phyloP scores from a whole-genome alignment of 2,113 vertebrate genomes.

The Cottus gobio region DNA sequence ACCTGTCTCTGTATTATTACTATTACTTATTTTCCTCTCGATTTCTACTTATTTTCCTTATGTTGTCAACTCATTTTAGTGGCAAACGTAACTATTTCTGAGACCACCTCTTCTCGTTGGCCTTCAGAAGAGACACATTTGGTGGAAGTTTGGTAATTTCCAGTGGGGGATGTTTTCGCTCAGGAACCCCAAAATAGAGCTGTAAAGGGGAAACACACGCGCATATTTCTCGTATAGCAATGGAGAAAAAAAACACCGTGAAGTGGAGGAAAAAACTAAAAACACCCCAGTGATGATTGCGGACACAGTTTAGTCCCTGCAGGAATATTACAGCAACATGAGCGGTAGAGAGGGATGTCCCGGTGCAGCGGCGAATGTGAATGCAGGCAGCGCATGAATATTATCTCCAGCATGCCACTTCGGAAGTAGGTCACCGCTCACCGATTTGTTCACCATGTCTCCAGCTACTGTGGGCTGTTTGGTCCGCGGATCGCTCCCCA shows the following conservation, averaged over 20 bases:
- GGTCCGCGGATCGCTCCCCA: slow-evolving; percentile 56
- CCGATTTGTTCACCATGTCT: slow-evolving; percentile 77
- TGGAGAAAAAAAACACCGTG: not conserved
- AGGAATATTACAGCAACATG: slow-evolving; percentile 37
- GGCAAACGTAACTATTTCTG: not conserved
- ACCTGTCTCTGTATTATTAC: not conserved
- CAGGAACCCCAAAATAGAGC: not conserved
- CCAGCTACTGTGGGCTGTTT: slow-evolving; percentile 63
- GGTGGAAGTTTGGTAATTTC: slow-evolving; percentile 17
- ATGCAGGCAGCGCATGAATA: slow-evolving; percentile 80
- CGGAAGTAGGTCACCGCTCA: slow-evolving; percentile 83
- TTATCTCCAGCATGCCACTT: slow-evolving; percentile 79
- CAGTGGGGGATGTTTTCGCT: not conserved
- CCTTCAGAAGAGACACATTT: not conserved
- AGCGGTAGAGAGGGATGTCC: slow-evolving; percentile 66
- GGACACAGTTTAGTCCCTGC: slow-evolving; percentile 33
- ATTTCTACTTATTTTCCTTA: not conserved
- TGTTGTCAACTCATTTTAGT: not conserved
- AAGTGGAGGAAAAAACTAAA: not conserved
- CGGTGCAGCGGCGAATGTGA: slow-evolving; percentile 69
- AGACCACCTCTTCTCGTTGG: not conserved
- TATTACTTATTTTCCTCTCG: no score
- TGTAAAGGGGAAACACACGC: not conserved
- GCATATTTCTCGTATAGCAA: not conserved
- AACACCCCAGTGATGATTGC: not conserved